Evolutionary conservation across 2,888 invertebrate genomes (phyloP).

Genomic region (Aplocera efformata): DNA sequence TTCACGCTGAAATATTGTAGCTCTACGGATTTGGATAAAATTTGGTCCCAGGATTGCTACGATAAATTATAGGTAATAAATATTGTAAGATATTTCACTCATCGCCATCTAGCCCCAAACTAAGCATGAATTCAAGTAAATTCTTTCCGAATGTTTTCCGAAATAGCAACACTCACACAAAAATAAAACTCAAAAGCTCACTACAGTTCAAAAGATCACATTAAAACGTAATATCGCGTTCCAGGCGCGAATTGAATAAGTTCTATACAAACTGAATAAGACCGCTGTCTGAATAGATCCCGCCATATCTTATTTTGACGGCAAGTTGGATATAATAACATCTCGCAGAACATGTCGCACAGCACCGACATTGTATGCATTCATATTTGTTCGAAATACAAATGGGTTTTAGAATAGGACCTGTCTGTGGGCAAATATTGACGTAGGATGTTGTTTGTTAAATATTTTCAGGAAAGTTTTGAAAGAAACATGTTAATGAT

Average conservation of each 20-base stretch:
- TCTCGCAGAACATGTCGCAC: neutral
- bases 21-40: no score
- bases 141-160: no score
- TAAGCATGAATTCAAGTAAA: no score
- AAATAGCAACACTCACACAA: no score
- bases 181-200: no score
- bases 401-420: constrained; percentile 7
- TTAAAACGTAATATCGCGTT: constrained; percentile 1
- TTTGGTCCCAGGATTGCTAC: no score
- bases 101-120: no score
- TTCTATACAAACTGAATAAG: constrained; percentile 18
- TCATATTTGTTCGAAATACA: constrained; percentile 13
- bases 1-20: no score
- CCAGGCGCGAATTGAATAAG: constrained; percentile 18
- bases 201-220: neutral
- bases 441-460: constrained; percentile 5
- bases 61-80: no score
- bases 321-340: constrained; percentile 14
- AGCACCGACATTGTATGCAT: constrained; percentile 8
- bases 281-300: constrained; percentile 16
- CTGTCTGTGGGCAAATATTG: constrained; percentile 1
- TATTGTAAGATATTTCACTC: no score
- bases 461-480: no score
- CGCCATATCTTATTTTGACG: constrained; percentile 13
- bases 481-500: no score